These are phyloP conservation scores for Montipora capricornis DNA, from an alignment of 64 coral and sea anemone species.

Conservation along the genomic window DNA sequence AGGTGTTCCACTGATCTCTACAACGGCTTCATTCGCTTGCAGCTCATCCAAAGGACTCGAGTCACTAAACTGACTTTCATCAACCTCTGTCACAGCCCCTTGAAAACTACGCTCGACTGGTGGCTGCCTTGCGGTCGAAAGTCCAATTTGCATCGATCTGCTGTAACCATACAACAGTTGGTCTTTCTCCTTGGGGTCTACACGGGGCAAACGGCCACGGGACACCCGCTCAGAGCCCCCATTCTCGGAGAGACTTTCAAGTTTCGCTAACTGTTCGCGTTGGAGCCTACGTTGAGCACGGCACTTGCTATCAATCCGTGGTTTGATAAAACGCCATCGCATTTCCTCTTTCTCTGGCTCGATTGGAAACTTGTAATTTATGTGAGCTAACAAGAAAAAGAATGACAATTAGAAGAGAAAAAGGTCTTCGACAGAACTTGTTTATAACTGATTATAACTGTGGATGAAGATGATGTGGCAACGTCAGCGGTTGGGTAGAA, in stretches of 20 bases:
- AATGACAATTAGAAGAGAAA: neutral
- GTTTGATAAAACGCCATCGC: conserved; percentile 92
- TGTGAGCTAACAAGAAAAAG: conserved; percentile 64
- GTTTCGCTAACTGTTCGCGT: conserved; percentile 73
- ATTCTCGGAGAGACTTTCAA: neutral
- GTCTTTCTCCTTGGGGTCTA: conserved; percentile 74
- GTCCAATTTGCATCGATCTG: conserved; percentile 4
- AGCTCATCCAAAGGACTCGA: conserved; percentile 49
- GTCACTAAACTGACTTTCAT: conserved; percentile 33
- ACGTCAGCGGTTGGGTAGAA: too few species aligned
- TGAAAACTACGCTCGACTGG: conserved; percentile 16
- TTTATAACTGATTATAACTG: too few species aligned
- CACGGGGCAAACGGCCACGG: conserved; percentile 24
- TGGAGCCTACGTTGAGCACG: conserved; percentile 85
- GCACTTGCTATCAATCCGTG: conserved; percentile 95
- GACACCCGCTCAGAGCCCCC: conserved; percentile 3
- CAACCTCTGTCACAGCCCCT: conserved; percentile 1
- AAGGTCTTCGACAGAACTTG: neutral
- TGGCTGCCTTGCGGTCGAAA: neutral
- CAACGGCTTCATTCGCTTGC: conserved; percentile 49
- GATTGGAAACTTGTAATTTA: conserved; percentile 96
- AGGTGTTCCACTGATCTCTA: conserved; percentile 32
- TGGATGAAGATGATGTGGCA: too few species aligned
- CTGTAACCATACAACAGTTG: conserved; percentile 76
- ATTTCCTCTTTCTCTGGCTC: conserved; percentile 84